Percentiles rank a stretch among this genome's conserved stretches.
phyloP scores from a whole-genome alignment of 2,888 invertebrate genomes.

The Xestia c-nigrum region DNA sequence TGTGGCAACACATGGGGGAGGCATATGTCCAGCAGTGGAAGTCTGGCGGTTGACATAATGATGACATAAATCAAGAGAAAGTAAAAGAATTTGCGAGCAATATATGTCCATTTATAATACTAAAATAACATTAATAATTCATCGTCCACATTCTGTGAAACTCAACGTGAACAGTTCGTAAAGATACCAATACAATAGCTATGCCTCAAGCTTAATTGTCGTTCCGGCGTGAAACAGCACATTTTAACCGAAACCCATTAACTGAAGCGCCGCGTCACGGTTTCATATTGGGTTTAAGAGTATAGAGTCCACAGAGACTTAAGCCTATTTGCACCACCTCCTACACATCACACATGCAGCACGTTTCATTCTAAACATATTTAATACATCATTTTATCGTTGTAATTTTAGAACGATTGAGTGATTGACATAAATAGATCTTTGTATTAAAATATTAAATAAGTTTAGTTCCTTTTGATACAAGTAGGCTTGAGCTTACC shows the following conservation, averaged over 20 bases:
- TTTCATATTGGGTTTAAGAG: constrained; percentile 51
- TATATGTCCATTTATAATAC: not conserved
- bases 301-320: constrained; percentile 25
- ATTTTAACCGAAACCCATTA: constrained; percentile 67
- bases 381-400: not conserved
- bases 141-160: not conserved
- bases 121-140: constrained; percentile 18
- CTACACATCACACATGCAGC: not conserved
- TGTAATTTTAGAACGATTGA: not conserved
- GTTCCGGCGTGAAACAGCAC: constrained; percentile 56
- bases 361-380: not conserved
- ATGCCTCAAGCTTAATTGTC: constrained; percentile 51
- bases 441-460: too few relatives aligned
- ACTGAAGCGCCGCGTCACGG: constrained; percentile 62
- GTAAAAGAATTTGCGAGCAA: not conserved
- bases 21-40: too few relatives aligned
- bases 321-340: not conserved
- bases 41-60: too few relatives aligned
- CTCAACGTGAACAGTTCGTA: not conserved
- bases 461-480: not conserved
- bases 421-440: not conserved
- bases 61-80: too few relatives aligned
- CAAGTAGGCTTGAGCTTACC: not conserved
- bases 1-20: too few relatives aligned
- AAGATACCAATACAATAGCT: constrained; percentile 26